These are phyloP conservation scores for Pharmacophagus antenor DNA, from an alignment of 2,888 invertebrate genomes.

Conservation along the genomic window DNA sequence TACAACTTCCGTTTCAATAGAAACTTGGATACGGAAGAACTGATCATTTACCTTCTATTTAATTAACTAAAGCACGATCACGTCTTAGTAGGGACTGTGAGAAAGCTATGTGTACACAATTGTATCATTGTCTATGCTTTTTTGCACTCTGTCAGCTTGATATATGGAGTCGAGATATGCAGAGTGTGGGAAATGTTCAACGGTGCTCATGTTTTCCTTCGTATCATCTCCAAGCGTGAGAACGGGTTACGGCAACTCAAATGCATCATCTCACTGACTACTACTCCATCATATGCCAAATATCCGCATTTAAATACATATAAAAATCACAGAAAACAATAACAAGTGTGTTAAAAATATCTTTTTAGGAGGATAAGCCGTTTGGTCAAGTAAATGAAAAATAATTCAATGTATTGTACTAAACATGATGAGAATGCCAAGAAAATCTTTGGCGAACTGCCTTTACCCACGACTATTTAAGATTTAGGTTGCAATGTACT, in stretches of 20 bases:
- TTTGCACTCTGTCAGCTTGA: conserved; percentile 74
- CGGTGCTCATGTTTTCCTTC: conserved; percentile 65
- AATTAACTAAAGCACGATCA: conserved; percentile 72
- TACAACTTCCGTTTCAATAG: conserved; percentile 32
- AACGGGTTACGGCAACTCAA: conserved; percentile 42
- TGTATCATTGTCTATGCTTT: conserved; percentile 76
- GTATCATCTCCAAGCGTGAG: conserved; percentile 76
- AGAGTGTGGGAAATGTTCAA: conserved; percentile 74
- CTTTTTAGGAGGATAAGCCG: too few species aligned
- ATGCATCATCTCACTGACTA: not conserved
- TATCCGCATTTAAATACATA: too few species aligned
- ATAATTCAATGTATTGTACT: too few species aligned
- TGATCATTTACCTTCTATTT: conserved; percentile 75
- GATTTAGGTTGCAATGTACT: too few species aligned
- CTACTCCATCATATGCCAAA: not conserved
- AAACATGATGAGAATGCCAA: too few species aligned
- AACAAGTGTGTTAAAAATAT: too few species aligned
- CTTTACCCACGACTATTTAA: too few species aligned
- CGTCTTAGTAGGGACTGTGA: conserved; percentile 71
- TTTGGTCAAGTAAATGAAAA: too few species aligned
- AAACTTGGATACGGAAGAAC: conserved; percentile 49
- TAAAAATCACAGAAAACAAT: too few species aligned
- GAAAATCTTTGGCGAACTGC: too few species aligned
- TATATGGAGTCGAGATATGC: conserved; percentile 78
- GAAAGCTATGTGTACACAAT: conserved; percentile 78